phyloP scores from a whole-genome alignment of 2,113 vertebrate species.

The Passer montanus region DNA sequence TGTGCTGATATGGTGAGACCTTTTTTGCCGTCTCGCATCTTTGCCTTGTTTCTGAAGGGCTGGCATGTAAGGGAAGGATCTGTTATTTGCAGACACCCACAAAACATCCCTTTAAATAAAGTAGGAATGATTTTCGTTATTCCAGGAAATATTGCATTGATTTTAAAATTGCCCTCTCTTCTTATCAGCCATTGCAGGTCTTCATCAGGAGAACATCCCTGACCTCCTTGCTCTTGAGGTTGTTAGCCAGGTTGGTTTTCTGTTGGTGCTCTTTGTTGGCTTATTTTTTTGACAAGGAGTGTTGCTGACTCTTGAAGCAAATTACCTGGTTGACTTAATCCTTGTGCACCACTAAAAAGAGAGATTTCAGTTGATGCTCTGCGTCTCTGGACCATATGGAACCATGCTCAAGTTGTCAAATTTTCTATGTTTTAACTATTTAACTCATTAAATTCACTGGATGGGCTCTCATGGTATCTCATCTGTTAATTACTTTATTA shows the following conservation, averaged over 20 bases:
- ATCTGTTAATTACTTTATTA: conserved; percentile 13
- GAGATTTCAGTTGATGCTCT: background rate
- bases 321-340: background rate
- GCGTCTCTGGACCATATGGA: background rate
- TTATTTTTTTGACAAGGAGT: background rate
- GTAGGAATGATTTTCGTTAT: background rate
- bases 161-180: conserved; percentile 60
- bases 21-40: conserved; percentile 67
- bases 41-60: conserved; percentile 58
- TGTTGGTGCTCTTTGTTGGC: background rate
- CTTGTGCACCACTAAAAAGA: conserved; percentile 1
- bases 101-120: conserved; percentile 48
- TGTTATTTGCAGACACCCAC: conserved; percentile 60
- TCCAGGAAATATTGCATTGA: conserved; percentile 62
- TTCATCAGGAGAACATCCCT: background rate
- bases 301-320: conserved; percentile 2
- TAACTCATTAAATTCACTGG: background rate
- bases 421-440: conserved; percentile 24
- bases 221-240: conserved; percentile 27
- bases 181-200: conserved; percentile 53
- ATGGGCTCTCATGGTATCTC: background rate
- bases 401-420: background rate
- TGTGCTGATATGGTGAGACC: conserved; percentile 76
- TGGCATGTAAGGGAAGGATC: background rate
- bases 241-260: background rate